Evolutionary conservation across 2,797 vertebrate genomes (phyloP), one percentile per base, ranked within the genome.

Genomic region (Neosilurus hyrtlii): DNA sequence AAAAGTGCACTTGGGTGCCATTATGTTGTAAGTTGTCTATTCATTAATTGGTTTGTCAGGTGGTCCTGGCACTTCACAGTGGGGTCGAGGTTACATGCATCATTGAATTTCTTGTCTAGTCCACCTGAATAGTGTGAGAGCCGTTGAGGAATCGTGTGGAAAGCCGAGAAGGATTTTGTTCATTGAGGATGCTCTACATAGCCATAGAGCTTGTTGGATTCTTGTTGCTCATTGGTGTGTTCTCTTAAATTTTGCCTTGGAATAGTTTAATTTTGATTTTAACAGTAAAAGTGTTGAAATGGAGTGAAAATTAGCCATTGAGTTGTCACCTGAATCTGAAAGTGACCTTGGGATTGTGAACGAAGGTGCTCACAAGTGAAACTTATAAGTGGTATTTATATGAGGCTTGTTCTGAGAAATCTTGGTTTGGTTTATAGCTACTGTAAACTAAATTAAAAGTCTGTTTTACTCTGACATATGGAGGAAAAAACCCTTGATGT

Each of bases 31-130:
- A 77, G 30, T 76, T 61, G 35, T 18, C 12, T 76, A 0, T 9
- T 62, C 57, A 8, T 2, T 76, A 20, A n/a, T n/a, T 0, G 86
- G 82, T 90, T 85, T 83, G 15, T 43, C 26, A 74, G 71, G 80
- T 84, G 76, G 74, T n/a, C 2, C 51, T 81, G 61, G 5, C 12
- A 61, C n/a, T 72, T 78, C 68, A 54, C 16, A 88, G 88, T 82
- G 84, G 81, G 86, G 89, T 86, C 86, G 80, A 87, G 88, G 81
- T 82, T 81, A 85, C 82, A 84, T 86, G 90, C 91, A 89, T 71
- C 85, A 89, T 89, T 89, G 89, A 89, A 87, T 93, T 90, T 91
- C 87, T 71, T 89, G 86, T 88, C 88, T 88, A 88, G 86, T 87
- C 90, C 88, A 51, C 74, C 83, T 87, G 87, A 91, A 84, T 81